Evolutionary conservation across 2,888 invertebrate species (phyloP).

Genomic region (Catonia carolina): DNA sequence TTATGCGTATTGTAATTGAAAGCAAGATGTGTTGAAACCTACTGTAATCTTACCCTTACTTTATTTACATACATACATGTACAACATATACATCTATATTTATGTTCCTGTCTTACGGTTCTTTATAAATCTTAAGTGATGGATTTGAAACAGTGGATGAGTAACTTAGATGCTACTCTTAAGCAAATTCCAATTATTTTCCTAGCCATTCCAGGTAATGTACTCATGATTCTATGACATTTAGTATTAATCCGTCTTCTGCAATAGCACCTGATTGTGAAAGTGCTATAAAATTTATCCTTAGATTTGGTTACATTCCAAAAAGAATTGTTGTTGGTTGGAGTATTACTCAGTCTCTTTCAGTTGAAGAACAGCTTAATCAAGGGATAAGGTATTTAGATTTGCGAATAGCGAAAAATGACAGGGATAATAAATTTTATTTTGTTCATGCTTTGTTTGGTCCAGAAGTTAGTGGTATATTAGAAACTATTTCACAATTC

Average conservation of each 20-base stretch:
- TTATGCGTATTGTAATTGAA: no score
- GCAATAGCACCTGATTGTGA: constrained; percentile 70
- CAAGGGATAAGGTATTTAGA: constrained; percentile 61
- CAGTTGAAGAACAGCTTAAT: constrained; percentile 61
- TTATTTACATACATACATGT: no score
- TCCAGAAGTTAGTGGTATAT: constrained; percentile 54
- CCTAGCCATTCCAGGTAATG: no score
- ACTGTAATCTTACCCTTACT: no score
- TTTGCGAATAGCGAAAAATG: constrained; percentile 64
- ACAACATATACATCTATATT: no score
- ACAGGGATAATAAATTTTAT: constrained; percentile 51
- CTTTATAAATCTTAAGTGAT: no score
- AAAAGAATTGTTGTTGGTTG: constrained; percentile 66
- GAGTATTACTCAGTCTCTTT: constrained; percentile 68
- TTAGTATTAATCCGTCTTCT: constrained; percentile 58
- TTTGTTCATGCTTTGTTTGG: constrained; percentile 79
- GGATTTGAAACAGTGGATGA: no score
- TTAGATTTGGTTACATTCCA: constrained; percentile 49
- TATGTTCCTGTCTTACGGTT: no score
- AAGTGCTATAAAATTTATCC: constrained; percentile 52
- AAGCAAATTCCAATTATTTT: no score
- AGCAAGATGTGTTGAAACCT: no score
- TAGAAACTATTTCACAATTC: constrained; percentile 61
- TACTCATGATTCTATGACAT: constrained; percentile 79
- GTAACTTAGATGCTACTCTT: no score